Conservation (phyloP, 2,113 vertebrate species). For the Charina bottae region DNA sequence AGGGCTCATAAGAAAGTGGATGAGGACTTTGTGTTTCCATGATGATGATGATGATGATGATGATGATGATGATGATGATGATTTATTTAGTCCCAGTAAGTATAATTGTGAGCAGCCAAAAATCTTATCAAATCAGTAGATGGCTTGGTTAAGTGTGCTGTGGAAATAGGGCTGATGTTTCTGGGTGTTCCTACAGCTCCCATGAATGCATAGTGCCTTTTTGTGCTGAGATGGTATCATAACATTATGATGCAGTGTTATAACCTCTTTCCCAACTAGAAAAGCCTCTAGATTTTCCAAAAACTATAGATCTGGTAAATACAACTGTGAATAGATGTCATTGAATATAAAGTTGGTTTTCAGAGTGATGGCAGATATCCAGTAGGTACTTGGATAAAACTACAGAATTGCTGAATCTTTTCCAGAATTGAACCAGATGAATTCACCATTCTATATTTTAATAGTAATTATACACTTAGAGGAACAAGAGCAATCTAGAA, state of each 20-base stretch:
- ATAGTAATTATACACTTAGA: not conserved
- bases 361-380: not conserved
- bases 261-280: not conserved
- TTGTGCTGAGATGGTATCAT: not conserved
- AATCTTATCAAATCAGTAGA: not conserved
- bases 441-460: not conserved
- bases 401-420: not conserved
- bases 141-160: not conserved
- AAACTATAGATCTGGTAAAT: not conserved
- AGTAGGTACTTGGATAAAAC: not conserved
- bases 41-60: not conserved
- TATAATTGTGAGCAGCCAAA: not conserved
- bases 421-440: not conserved
- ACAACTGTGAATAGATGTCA: not conserved
- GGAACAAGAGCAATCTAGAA: not conserved
- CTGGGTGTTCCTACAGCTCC: not conserved
- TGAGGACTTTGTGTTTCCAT: not conserved
- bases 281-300: not conserved
- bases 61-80: not conserved
- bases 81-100: not conserved
- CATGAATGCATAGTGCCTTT: not conserved
- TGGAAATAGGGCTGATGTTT: not conserved
- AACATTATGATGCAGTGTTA: not conserved
- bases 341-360: not conserved
- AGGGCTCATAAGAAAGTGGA: not conserved